A percentile compares a stretch with the other conserved stretches of the same genome.
These are phyloP conservation scores for Gephyroberyx darwinii DNA, from an alignment of 2,797 vertebrate genomes.

Conservation along the genomic window DNA sequence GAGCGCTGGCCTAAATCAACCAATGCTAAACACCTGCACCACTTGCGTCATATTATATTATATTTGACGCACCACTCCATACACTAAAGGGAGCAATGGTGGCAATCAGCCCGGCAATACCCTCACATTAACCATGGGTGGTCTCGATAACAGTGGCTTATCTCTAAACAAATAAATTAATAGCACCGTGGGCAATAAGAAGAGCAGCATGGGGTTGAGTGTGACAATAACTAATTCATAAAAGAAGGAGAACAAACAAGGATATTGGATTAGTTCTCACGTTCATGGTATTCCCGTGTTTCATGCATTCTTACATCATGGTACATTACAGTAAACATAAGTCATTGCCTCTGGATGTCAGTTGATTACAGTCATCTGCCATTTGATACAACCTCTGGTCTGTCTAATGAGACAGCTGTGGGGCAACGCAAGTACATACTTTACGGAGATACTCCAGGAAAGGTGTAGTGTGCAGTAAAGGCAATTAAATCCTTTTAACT, in stretches of 20 bases:
- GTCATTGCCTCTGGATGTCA: background rate
- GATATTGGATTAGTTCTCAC: background rate
- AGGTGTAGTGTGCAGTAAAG: slow-evolving; percentile 43
- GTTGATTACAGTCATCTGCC: slow-evolving; percentile 10
- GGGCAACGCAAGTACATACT: slow-evolving; percentile 27
- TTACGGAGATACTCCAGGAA: slow-evolving; percentile 49
- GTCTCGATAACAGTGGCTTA: slow-evolving; percentile 20
- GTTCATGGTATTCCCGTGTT: background rate
- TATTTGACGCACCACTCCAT: slow-evolving; percentile 21
- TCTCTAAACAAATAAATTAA: slow-evolving; percentile 14
- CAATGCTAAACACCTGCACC: background rate
- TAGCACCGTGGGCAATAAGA: background rate
- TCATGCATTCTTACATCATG: background rate
- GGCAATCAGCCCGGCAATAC: slow-evolving; percentile 21
- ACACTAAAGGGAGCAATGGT: slow-evolving; percentile 18
- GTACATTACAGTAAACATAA: slow-evolving; percentile 12
- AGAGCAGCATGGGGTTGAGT: slow-evolving; percentile 4
- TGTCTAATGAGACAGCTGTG: slow-evolving; percentile 10
- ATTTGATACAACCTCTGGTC: slow-evolving; percentile 25
- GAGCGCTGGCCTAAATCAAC: slow-evolving; percentile 15
- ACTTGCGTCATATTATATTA: slow-evolving; percentile 16
- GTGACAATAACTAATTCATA: slow-evolving; percentile 2
- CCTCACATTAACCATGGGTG: slow-evolving; percentile 13
- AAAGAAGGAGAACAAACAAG: slow-evolving; percentile 11
- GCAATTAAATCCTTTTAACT: slow-evolving; percentile 27